phyloP scores from a whole-genome alignment of 1,140 invertebrate genomes.

The Heliconius hewitsoni region DNA sequence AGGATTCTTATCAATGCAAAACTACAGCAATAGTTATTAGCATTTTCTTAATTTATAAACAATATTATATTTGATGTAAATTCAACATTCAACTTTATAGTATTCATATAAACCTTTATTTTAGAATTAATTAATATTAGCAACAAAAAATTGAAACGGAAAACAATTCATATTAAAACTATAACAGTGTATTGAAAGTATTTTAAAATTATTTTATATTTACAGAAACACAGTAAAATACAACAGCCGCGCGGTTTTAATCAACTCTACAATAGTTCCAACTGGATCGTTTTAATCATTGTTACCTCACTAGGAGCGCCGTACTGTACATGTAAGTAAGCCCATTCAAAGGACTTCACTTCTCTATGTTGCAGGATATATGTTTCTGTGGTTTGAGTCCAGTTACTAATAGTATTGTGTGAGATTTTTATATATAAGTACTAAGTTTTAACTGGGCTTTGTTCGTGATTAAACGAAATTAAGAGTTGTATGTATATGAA shows the following conservation, averaged over 20 bases:
- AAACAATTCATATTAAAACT: background rate
- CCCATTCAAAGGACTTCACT: background rate
- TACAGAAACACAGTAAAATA: background rate
- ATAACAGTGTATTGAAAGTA: background rate
- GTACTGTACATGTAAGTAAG: background rate
- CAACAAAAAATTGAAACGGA: background rate
- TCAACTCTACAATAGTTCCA: constrained; percentile 8
- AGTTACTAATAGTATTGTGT: background rate
- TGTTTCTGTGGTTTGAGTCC: constrained; percentile 1
- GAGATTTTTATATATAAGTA: no score
- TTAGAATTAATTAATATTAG: background rate
- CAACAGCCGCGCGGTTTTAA: background rate
- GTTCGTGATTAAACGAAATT: no score
- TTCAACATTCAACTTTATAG: no score
- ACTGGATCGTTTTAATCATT: constrained; percentile 7
- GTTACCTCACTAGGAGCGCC: background rate
- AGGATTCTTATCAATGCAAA: no score
- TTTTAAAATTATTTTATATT: background rate
- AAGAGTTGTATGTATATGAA: no score
- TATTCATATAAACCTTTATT: no score
- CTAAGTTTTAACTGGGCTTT: no score
- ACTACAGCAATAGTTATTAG: no score
- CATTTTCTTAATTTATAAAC: no score
- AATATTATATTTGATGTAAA: no score
- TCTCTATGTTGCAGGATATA: background rate